Conservation (phyloP, 1,140 invertebrate genomes). For the Brachionus rubens region DNA sequence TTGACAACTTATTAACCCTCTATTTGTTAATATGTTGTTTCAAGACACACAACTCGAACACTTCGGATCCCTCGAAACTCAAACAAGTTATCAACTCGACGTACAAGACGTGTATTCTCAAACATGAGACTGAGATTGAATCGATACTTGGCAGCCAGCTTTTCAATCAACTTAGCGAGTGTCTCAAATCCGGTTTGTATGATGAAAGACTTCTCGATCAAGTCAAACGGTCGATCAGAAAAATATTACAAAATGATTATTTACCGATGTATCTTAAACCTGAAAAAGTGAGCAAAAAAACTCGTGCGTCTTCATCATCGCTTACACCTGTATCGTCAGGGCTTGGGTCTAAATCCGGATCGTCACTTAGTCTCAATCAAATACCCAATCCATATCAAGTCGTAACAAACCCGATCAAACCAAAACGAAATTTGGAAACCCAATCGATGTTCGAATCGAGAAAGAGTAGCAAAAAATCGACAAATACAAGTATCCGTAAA, state of each 20-base stretch:
- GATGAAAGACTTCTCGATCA: background rate
- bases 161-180: background rate
- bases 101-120: background rate
- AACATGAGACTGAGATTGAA: conserved; percentile 3
- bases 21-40: conserved; percentile 8
- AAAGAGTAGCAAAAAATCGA: background rate
- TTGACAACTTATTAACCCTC: background rate
- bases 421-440: background rate
- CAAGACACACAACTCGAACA: conserved; percentile 1
- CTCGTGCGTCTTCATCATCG: background rate
- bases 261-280: background rate
- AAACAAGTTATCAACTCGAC: background rate
- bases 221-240: background rate
- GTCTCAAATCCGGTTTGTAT: background rate
- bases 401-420: background rate
- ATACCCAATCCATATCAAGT: conserved; percentile 20
- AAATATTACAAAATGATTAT: background rate
- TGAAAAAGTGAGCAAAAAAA: background rate
- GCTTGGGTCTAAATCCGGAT: background rate
- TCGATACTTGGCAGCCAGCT: background rate
- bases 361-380: background rate
- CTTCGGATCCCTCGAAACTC: background rate
- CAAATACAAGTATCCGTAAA: background rate
- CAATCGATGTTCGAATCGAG: background rate
- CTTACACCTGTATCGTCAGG: background rate